These are phyloP conservation scores for Apamea monoglypha DNA, from an alignment of 2,888 invertebrate species.

Conservation along the genomic window DNA sequence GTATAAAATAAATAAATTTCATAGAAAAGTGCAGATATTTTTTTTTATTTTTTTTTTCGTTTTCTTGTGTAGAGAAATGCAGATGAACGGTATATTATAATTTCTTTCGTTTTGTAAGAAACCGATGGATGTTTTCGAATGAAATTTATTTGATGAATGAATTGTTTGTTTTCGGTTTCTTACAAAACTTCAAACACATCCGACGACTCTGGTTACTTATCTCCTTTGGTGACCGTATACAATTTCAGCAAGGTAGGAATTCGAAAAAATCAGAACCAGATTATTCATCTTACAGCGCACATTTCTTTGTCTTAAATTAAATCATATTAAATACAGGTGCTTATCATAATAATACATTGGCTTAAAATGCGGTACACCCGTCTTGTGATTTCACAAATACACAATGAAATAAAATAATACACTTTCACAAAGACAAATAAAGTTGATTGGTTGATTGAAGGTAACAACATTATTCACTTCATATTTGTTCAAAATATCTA, in stretches of 20 bases:
- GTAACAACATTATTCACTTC: not conserved
- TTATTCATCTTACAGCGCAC: not conserved
- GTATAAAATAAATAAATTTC: not conserved
- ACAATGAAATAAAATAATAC: not conserved
- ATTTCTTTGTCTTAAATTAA: conserved; percentile 33
- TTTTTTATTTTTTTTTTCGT: not conserved
- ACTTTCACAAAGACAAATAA: too few relatives aligned
- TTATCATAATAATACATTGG: not conserved
- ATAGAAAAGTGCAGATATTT: not conserved
- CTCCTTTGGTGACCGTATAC: too few relatives aligned
- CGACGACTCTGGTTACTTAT: too few relatives aligned
- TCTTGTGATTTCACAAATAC: conserved; percentile 11
- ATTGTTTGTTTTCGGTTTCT: too few relatives aligned
- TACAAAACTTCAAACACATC: too few relatives aligned
- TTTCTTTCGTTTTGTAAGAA: not conserved
- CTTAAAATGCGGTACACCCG: not conserved
- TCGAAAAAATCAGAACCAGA: not conserved
- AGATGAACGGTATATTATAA: not conserved
- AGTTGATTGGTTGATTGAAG: too few relatives aligned
- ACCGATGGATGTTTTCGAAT: too few relatives aligned
- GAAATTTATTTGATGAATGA: too few relatives aligned
- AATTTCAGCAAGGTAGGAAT: not conserved
- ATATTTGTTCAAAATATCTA: not conserved
- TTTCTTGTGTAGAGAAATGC: not conserved
- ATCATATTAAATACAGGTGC: conserved; percentile 4